Percentiles rank a stretch among this genome's conserved stretches.
These are phyloP conservation scores for Steinernema scapterisci DNA, from an alignment of 2,888 invertebrate genomes.

Conservation along the genomic window DNA sequence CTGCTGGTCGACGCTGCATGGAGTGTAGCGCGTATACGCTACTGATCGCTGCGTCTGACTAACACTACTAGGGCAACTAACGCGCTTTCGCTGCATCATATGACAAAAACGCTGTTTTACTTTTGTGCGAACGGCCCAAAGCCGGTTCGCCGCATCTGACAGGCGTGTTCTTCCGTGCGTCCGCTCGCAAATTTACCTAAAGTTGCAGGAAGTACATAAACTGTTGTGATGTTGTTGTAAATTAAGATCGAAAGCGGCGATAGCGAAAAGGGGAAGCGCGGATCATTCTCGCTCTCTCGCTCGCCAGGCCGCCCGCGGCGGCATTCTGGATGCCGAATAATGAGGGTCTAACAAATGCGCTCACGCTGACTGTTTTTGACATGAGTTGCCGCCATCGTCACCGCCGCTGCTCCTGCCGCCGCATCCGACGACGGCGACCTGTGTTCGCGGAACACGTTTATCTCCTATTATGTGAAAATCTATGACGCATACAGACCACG, in stretches of 20 bases:
- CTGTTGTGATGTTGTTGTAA: no score
- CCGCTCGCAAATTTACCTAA: no score
- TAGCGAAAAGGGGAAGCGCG: no score
- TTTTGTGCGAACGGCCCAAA: background rate
- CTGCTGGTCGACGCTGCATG: conserved; percentile 10
- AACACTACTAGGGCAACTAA: conserved; percentile 20
- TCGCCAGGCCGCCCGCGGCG: background rate
- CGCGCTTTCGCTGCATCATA: conserved; percentile 5
- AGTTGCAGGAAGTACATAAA: no score
- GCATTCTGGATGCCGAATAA: no score
- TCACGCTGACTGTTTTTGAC: no score
- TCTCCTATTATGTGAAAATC: background rate
- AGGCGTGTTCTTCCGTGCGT: no score
- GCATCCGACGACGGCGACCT: background rate
- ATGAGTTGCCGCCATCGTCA: background rate
- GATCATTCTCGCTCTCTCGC: background rate
- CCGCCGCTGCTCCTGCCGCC: background rate
- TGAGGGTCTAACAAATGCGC: no score
- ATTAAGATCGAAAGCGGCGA: no score
- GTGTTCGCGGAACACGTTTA: background rate
- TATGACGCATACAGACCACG: background rate
- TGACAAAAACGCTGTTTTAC: conserved; percentile 1
- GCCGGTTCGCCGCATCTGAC: background rate
- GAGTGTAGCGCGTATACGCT: conserved; percentile 14
- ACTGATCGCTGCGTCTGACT: conserved; percentile 17